These are phyloP conservation scores for Xiphorhynchus elegans DNA, from an alignment of 2,113 vertebrate genomes.

Conservation along the genomic window DNA sequence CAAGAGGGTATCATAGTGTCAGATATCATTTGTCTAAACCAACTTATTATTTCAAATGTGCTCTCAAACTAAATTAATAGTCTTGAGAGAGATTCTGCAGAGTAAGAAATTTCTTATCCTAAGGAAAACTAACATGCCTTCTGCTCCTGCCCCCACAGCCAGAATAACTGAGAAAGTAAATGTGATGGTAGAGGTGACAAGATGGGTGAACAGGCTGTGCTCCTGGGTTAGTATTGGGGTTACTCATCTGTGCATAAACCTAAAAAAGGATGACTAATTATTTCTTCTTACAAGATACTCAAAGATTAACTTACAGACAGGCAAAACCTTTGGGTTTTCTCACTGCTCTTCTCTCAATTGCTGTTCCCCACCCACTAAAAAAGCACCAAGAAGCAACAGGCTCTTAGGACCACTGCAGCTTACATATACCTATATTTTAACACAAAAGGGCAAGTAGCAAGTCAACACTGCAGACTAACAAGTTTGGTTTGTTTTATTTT, in stretches of 20 bases:
- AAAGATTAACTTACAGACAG: neutral
- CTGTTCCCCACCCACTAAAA: neutral
- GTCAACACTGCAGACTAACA: neutral
- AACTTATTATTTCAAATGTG: neutral
- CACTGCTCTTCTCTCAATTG: neutral
- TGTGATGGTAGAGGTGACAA: conserved; percentile 35
- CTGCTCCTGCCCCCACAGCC: conserved; percentile 58
- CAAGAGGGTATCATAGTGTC: neutral
- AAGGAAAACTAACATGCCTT: conserved; percentile 35
- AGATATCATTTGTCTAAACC: neutral
- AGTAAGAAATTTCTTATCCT: conserved; percentile 39
- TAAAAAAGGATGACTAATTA: conserved; percentile 18
- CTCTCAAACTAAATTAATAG: conserved; percentile 19
- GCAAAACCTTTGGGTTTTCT: neutral
- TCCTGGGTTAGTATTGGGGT: conserved; percentile 17
- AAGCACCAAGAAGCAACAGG: neutral
- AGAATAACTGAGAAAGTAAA: conserved; percentile 51
- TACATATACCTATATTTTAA: neutral
- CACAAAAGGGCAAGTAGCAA: neutral
- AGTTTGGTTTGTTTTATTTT: neutral
- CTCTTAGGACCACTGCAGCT: neutral
- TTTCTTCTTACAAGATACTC: neutral
- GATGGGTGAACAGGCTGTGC: conserved; percentile 43
- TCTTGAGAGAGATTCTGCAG: neutral
- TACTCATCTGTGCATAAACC: conserved; percentile 8